phyloP scores from a whole-genome alignment of 2,888 invertebrate genomes.

The Drosophila nr. fundita region DNA sequence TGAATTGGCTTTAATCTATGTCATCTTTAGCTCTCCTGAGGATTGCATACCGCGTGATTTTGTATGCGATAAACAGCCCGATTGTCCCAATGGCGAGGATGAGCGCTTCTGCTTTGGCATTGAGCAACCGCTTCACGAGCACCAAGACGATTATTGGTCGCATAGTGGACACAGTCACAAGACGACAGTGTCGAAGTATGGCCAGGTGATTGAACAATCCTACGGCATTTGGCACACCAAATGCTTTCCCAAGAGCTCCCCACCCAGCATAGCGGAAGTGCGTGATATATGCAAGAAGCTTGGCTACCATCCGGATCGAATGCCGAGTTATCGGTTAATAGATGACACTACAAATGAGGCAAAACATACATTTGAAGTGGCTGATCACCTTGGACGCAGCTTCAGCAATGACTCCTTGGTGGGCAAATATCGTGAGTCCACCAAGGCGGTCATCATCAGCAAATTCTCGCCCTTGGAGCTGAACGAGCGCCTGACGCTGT shows the following conservation, averaged over 20 bases:
- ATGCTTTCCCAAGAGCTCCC: conserved; percentile 87
- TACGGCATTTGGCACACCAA: conserved; percentile 91
- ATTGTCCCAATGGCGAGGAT: conserved; percentile 91
- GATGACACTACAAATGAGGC: conserved; percentile 77
- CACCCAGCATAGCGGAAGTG: conserved; percentile 86
- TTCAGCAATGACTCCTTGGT: conserved; percentile 70
- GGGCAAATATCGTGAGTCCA: conserved; percentile 79
- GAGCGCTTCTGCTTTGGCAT: conserved; percentile 88
- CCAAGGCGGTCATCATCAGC: conserved; percentile 82
- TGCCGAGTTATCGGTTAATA: conserved; percentile 82
- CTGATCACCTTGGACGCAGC: conserved; percentile 65
- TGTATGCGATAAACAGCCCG: conserved; percentile 90
- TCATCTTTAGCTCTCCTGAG: conserved; percentile 79
- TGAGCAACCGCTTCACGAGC: conserved; percentile 76
- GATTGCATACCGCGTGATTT: conserved; percentile 90
- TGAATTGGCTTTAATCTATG: not conserved
- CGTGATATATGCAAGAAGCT: conserved; percentile 87
- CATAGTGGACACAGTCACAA: conserved; percentile 20
- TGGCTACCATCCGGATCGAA: conserved; percentile 86
- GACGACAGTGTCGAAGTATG: conserved; percentile 85
- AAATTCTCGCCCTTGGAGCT: conserved; percentile 83
- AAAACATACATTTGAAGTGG: conserved; percentile 70
- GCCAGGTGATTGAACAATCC: conserved; percentile 88
- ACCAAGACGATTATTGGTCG: conserved; percentile 26
- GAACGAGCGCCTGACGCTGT: conserved; percentile 80